Evolutionary conservation across 1,140 invertebrate species (phyloP).

Genomic region (Hyles euphorbiae): DNA sequence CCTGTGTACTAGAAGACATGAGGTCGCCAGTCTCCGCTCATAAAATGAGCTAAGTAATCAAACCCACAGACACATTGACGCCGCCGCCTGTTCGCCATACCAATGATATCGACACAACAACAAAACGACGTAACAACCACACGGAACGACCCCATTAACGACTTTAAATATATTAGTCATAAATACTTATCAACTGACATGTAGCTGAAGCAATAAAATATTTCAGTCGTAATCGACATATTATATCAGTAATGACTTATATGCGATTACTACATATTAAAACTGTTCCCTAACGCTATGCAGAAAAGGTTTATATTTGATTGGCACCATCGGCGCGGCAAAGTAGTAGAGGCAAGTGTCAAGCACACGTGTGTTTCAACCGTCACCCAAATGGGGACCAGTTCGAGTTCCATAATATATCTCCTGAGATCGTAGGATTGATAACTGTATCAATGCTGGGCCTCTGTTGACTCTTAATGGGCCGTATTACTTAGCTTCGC

Average conservation of each 20-base stretch:
- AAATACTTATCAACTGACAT: constrained; percentile 4
- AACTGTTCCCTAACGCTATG: constrained; percentile 11
- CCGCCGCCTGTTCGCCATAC: constrained; percentile 58
- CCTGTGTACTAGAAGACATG: constrained; percentile 31
- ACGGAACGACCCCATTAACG: neutral
- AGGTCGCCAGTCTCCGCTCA: constrained; percentile 48
- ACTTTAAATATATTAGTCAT: neutral
- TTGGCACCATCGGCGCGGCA: constrained; percentile 17
- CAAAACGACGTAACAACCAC: constrained; percentile 29
- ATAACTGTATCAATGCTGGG: constrained; percentile 44
- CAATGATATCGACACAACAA: constrained; percentile 30
- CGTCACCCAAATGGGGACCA: constrained; percentile 61
- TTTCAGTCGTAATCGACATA: constrained; percentile 34
- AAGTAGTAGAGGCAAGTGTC: constrained; percentile 47
- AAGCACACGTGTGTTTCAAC: constrained; percentile 62
- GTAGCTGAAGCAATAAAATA: constrained; percentile 34
- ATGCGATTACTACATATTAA: neutral
- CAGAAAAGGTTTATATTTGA: constrained; percentile 24
- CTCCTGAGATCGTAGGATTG: constrained; percentile 53
- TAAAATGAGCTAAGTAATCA: constrained; percentile 59
- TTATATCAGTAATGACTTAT: constrained; percentile 39
- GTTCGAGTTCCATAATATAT: constrained; percentile 45
- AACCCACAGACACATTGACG: constrained; percentile 66
- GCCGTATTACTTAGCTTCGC: constrained; percentile 13
- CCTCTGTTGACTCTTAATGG: constrained; percentile 47